Evolutionary conservation across 2,113 vertebrate species (phyloP).

Genomic region (Acrocephalus arundinaceus): DNA sequence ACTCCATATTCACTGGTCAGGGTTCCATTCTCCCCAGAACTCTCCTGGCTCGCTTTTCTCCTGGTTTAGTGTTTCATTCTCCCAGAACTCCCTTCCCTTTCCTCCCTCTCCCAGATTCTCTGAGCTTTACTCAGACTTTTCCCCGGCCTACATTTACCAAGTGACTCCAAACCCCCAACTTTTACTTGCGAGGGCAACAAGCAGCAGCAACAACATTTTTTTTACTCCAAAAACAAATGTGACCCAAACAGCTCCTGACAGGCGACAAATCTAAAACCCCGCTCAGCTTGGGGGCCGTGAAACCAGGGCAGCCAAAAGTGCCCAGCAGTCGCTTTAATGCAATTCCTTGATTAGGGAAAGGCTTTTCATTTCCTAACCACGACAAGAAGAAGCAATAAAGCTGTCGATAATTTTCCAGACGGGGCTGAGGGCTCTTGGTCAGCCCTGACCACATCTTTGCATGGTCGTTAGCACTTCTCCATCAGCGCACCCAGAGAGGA

Average conservation of each 20-base stretch:
- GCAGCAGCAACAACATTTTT: neutral
- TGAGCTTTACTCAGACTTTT: neutral
- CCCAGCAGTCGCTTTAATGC: conserved; percentile 75
- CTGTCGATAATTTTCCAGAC: conserved; percentile 76
- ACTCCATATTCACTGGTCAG: neutral
- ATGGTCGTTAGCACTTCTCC: conserved; percentile 69
- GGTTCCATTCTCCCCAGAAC: neutral
- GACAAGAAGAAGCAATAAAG: conserved; percentile 82
- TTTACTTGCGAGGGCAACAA: neutral
- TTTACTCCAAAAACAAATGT: conserved; percentile 55
- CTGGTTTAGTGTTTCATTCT: neutral
- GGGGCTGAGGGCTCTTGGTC: conserved; percentile 51
- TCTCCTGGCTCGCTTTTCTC: neutral
- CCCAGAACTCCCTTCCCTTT: neutral
- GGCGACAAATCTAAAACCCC: conserved; percentile 57
- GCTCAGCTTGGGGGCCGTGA: conserved; percentile 33
- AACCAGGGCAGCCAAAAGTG: conserved; percentile 53
- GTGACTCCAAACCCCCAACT: neutral
- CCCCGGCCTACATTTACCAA: neutral
- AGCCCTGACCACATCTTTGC: conserved; percentile 70
- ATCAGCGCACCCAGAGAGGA: conserved; percentile 34
- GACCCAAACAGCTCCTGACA: conserved; percentile 73
- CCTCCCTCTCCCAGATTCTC: neutral
- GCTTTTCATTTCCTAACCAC: conserved; percentile 74
- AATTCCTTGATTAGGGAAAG: conserved; percentile 71